Evolutionary conservation across 2,113 vertebrate genomes (phyloP), one percentile per base, ranked within the genome.

Genomic region (Rissa tridactyla): DNA sequence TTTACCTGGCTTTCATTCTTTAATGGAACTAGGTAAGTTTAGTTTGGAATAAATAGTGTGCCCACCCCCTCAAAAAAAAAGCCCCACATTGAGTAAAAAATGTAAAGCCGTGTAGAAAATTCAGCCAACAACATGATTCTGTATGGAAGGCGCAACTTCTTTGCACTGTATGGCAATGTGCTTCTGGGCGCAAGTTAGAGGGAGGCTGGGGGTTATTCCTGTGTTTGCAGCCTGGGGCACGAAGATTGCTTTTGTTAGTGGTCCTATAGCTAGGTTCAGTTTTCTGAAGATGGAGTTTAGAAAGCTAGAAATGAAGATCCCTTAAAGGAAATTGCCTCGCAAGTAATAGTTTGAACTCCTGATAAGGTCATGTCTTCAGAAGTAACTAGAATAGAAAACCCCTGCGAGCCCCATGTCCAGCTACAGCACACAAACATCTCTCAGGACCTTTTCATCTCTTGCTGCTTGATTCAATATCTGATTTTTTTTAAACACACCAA

Each of bases 161-260:
- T 52, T 4, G 5, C 0, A 0, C 15, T 44, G 9, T 20, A 3
- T 19, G 25, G 36, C 1, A 7, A 1, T 8, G n/a, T 0, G 0
- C 32, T 69, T 23, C 30, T 55, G 49, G 46, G 25, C 1, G 2
- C 29, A 23, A 38, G 8, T 20, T 42, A 44, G 36, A 10, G 10
- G 16, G 36, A 91, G 38, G 23, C 40, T 42, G 14, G 25, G 21
- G 15, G 11, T 34, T 76, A 14, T 34, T 79, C 10, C 38, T 77
- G 47, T 64, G 30, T 27, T 54, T 68, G 68, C 22, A 62, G 60
- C 12, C 62, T 80, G 58, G 10, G 66, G 38, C 1, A 2, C 64
- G 15, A 62, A 26, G 42, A 42, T 72, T 0, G 2, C 47, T 75
- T 55, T 21, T 82, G 5, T 32, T 42, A 27, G 18, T 55, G 60